phyloP scores from a whole-genome alignment of 2,888 invertebrate species.

The Linyphia triangularis region DNA sequence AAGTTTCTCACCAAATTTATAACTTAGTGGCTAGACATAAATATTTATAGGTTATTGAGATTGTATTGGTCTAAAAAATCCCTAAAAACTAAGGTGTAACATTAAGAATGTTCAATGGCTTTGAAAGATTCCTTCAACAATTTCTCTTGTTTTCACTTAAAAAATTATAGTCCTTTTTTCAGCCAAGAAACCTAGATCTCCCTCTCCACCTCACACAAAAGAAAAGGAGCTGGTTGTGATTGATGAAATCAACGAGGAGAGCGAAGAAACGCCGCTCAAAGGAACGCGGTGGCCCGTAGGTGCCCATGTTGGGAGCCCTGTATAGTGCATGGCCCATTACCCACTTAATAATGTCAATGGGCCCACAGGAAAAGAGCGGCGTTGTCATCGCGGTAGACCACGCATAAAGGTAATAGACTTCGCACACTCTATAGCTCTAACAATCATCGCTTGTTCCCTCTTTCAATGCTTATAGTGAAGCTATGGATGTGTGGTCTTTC shows the following conservation, averaged over 20 bases:
- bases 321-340: constrained; percentile 68
- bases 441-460: constrained; percentile 67
- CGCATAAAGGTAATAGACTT: constrained; percentile 64
- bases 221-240: constrained; percentile 47
- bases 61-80: too few species aligned
- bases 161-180: too few species aligned
- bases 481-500: constrained; percentile 49
- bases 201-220: not conserved
- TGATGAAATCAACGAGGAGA: constrained; percentile 49
- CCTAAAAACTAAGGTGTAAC: too few species aligned
- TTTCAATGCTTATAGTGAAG: constrained; percentile 21
- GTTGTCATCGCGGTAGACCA: constrained; percentile 56
- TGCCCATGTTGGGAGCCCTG: not conserved
- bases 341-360: constrained; percentile 68
- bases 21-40: too few species aligned
- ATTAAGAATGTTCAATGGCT: too few species aligned
- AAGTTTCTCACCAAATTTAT: too few species aligned
- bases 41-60: too few species aligned
- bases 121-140: too few species aligned
- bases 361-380: constrained; percentile 43
- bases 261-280: not conserved
- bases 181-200: too few species aligned
- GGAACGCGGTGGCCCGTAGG: not conserved
- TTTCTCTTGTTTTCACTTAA: too few species aligned
- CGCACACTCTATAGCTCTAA: constrained; percentile 55